Evolutionary conservation across 35 echinoderm and acorn worm genomes (phyloP), one percentile per base, ranked within the genome.

Genomic region (Anneissia japonica): DNA sequence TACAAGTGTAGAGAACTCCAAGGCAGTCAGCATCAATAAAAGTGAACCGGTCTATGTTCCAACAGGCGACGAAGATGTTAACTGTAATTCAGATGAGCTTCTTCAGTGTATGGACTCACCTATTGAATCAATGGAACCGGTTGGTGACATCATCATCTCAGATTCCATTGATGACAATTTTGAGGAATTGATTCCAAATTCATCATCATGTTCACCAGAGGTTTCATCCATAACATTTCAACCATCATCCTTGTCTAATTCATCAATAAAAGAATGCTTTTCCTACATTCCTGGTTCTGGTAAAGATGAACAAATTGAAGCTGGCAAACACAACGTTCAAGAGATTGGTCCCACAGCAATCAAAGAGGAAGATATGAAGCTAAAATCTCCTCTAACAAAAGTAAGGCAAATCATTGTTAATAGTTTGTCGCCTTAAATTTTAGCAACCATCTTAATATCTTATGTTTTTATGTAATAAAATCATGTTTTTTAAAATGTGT

Each of bases 61-160:
- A 37, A 84, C 38, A 10, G 32, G 46, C 12, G 56, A 77, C 23
- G 95, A 81, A 30, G 88, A 92, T 38, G 90, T 31, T 4, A 83
- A 72, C 51, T 81, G 36, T 21, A 91, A 86, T 19, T 72, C 77
- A 0, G 85, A 81, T 1, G 95, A 97, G 78, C 88, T 86, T 30
- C 76, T 93, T 31, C 88, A 88, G 0, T 34, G 82, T 0, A 73
- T 93, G 37, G 83, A 84, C 39, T 93, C 83, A 1, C 91, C 95
- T 10, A 87, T 93, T 9, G 88, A 90, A 33, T 77, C 88, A 35
- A 35, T 84, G 31, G 85, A 91, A 26, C 38, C 79, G 35, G 86
- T 88, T 10, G 95, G 95, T 5, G 64, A 90, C 21, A 87, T 94
- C 10, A 86, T 81, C 38, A 16, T 80, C 21, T n/a, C n/a, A n/a